Percentiles rank a stretch among this genome's conserved stretches.
These are phyloP conservation scores for Seriola rivoliana DNA, from an alignment of 2,113 vertebrate genomes.

Conservation along the genomic window DNA sequence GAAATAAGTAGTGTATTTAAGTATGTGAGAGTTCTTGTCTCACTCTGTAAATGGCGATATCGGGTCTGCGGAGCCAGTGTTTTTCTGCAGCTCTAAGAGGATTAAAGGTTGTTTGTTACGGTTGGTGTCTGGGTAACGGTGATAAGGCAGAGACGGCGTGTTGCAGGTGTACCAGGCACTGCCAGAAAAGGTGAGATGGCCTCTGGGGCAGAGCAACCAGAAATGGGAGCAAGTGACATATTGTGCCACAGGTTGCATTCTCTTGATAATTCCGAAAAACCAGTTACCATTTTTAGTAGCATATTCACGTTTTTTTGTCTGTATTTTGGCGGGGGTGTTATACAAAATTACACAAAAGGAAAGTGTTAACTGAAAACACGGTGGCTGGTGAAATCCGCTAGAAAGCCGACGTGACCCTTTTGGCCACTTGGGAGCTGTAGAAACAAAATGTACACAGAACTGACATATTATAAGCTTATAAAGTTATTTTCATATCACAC, in stretches of 20 bases:
- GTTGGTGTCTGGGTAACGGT: conserved; percentile 72
- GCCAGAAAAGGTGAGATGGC: conserved; percentile 58
- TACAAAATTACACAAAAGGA: conserved; percentile 14
- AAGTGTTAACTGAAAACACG: background rate
- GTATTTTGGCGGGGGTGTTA: background rate
- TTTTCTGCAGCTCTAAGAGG: conserved; percentile 78
- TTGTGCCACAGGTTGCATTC: conserved; percentile 59
- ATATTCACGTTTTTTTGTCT: background rate
- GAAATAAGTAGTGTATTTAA: conserved; percentile 61
- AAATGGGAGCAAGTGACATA: background rate
- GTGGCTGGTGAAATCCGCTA: background rate
- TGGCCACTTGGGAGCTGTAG: background rate
- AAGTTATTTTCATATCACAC: background rate
- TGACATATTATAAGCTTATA: background rate
- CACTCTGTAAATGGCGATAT: conserved; percentile 66
- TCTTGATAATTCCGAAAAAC: conserved; percentile 23
- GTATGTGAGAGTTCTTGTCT: conserved; percentile 60
- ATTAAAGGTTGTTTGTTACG: conserved; percentile 81
- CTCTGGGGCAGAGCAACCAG: conserved; percentile 43
- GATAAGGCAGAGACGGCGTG: conserved; percentile 74
- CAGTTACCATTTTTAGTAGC: conserved; percentile 36
- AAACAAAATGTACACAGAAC: background rate
- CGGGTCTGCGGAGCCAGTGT: conserved; percentile 57
- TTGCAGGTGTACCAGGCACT: conserved; percentile 57
- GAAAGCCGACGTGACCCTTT: background rate